Evolutionary conservation across 2,797 vertebrate genomes (phyloP).

Genomic region (Orientallactaga sibirica): DNA sequence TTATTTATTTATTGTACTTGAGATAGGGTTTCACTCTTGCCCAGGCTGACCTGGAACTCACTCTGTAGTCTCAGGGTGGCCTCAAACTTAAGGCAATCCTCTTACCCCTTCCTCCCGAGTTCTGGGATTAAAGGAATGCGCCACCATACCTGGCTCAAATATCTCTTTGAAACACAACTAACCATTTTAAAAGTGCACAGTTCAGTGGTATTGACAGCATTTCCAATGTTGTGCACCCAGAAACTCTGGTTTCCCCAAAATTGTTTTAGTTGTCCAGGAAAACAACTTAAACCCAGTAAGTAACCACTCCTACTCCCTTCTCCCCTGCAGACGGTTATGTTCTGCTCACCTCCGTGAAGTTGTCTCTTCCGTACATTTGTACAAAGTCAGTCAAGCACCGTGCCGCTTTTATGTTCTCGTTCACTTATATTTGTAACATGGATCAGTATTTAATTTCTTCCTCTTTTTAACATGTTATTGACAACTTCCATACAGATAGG

Average conservation of each 20-base stretch:
- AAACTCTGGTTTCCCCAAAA: background rate
- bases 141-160: too few species aligned
- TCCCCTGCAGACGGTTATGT: background rate
- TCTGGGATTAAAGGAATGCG: too few species aligned
- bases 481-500: too few species aligned
- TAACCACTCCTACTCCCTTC: background rate
- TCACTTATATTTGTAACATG: background rate
- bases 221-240: background rate
- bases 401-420: background rate
- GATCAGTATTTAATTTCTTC: background rate
- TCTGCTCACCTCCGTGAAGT: background rate
- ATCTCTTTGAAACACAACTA: too few species aligned
- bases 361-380: background rate
- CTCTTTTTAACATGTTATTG: too few species aligned
- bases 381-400: background rate
- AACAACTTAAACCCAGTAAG: background rate
- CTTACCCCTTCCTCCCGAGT: too few species aligned
- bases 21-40: too few species aligned
- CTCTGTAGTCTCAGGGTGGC: too few species aligned
- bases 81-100: too few species aligned
- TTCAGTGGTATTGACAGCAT: too few species aligned
- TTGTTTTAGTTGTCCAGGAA: background rate
- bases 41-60: too few species aligned
- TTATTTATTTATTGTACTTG: background rate
- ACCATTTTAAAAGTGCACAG: too few species aligned